These are phyloP conservation scores for Cantharis rufa DNA, from an alignment of 2,888 invertebrate species.

Conservation along the genomic window DNA sequence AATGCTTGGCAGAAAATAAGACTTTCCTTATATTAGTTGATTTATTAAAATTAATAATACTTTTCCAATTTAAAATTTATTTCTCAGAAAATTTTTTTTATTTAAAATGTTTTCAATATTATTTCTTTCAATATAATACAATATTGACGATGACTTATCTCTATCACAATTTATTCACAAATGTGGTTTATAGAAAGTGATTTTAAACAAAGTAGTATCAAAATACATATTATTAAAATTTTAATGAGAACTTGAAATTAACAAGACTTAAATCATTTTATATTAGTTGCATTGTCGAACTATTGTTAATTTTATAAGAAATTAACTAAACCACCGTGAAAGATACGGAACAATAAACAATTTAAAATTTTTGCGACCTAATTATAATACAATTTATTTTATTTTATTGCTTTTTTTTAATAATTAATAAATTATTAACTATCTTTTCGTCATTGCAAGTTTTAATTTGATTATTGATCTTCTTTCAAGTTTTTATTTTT, in stretches of 20 bases:
- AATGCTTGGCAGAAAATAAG: no score
- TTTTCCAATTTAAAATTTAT: no score
- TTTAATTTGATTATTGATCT: no score
- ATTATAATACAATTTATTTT: neutral
- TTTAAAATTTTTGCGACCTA: slow-evolving; percentile 15
- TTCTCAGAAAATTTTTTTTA: no score
- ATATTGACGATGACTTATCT: neutral
- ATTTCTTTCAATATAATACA: neutral
- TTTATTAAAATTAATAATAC: no score
- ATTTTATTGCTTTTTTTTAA: neutral
- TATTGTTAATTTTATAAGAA: slow-evolving; percentile 7
- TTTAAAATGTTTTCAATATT: neutral
- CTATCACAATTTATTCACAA: neutral
- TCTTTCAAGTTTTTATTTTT: no score
- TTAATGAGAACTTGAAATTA: neutral
- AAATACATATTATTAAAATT: neutral
- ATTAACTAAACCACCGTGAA: slow-evolving; percentile 16
- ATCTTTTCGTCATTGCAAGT: neutral
- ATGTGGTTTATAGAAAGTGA: neutral
- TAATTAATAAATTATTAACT: neutral
- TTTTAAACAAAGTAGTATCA: neutral
- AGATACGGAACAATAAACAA: slow-evolving; percentile 19
- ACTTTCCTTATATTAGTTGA: no score
- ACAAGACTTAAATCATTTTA: neutral
- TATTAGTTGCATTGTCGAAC: slow-evolving; percentile 12